Evolutionary conservation across 2,797 vertebrate species (phyloP).

Genomic region (Morus bassanus): DNA sequence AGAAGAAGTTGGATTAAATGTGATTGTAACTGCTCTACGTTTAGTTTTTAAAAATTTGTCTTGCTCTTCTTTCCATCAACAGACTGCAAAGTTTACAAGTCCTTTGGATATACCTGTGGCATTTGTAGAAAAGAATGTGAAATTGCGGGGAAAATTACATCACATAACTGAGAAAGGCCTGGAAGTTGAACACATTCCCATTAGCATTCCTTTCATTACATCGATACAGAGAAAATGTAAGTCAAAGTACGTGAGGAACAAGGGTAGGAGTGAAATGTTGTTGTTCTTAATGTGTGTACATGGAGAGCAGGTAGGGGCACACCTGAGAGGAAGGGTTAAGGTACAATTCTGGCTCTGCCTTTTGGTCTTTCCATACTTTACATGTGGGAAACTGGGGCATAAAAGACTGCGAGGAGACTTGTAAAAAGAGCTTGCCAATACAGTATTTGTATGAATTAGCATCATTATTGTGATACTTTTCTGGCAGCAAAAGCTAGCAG

Average conservation of each 20-base stretch:
- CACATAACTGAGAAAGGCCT: conserved; percentile 82
- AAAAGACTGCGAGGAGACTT: background rate
- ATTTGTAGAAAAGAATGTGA: conserved; percentile 88
- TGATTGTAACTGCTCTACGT: background rate
- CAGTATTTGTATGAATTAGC: background rate
- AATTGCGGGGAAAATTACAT: conserved; percentile 84
- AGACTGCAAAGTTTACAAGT: conserved; percentile 83
- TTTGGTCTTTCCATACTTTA: background rate
- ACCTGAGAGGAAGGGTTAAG: background rate
- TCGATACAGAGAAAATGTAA: conserved; percentile 79
- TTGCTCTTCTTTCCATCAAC: background rate
- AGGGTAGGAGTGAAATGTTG: background rate
- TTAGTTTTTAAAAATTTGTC: background rate
- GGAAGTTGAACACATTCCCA: conserved; percentile 89
- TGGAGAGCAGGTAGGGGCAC: no score
- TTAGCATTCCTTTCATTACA: conserved; percentile 83
- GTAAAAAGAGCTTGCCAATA: background rate
- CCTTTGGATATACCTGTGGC: conserved; percentile 84
- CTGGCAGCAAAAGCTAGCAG: background rate
- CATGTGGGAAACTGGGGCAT: background rate
- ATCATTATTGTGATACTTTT: background rate
- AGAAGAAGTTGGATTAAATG: background rate
- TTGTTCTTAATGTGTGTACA: background rate
- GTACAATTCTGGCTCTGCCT: background rate
- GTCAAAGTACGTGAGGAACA: conserved; percentile 13